Evolutionary conservation across 2,888 invertebrate species (phyloP), one percentile per base, ranked within the genome.

Genomic region (Taphrorychus bicolor): DNA sequence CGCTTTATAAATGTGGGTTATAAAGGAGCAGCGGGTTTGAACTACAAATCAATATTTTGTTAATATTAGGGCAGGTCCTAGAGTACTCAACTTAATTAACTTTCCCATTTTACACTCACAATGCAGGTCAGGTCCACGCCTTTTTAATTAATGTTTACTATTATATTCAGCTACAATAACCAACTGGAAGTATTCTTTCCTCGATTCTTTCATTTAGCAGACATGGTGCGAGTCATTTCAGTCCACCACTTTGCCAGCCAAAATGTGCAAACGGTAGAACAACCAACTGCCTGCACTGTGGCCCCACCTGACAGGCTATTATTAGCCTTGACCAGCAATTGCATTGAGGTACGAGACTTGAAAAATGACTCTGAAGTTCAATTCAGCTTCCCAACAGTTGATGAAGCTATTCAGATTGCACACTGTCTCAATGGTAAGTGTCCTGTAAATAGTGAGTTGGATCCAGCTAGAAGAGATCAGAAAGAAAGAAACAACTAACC

Each of bases 341-440:
- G 86, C 49, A 83, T 87, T 1, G 87, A 87, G 79, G 87, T 89
- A 0, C 83, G 87, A 73, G 86, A 87, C 73, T 76, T 89, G 53
- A 79, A 80, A 49, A 77, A 79, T 68, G 80, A 82, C 54, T 80
- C 79, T 0, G 82, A 82, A 53, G 78, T 87, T 3, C 75, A 84
- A n/a, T 87, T 89, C 72, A 85, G 87, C 0, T 88, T 92, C 76
- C 89, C 91, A 0, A 91, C 92, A 0, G 91, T 92, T 0, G 91
- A 91, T 72, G 86, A 88, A 74, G 90, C 90, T 3, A 84, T 86
- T 53, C 87, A 88, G 76, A 84, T 92, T 54, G 81, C 87, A 0
- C 89, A 91, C 76, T 91, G 91, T 74, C 79, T 85, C 59, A 85
- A 87, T 75, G 92, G 91, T 86, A 80, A 78, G 54, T 54, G 32